These are phyloP conservation scores for Exaiptasia diaphana DNA, from an alignment of 64 coral and sea anemone species.

Conservation along the genomic window DNA sequence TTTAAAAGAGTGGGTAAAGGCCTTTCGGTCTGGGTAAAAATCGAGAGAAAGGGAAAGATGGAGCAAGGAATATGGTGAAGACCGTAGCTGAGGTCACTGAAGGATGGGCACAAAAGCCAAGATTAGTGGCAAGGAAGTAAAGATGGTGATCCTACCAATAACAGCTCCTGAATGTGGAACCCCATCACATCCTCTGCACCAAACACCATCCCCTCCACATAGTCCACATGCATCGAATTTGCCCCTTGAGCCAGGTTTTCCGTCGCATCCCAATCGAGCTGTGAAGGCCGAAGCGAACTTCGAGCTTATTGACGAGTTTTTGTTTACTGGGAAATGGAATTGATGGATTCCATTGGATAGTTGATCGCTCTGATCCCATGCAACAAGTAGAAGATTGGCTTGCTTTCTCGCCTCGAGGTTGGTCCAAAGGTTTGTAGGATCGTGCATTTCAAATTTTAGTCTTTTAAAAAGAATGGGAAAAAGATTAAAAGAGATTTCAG, in stretches of 20 bases:
- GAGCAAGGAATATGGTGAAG: no score
- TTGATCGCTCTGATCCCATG: conserved; percentile 60
- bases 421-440: conserved; percentile 29
- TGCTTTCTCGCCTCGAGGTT: conserved; percentile 9
- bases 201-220: conserved; percentile 54
- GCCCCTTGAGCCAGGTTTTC: conserved; percentile 37
- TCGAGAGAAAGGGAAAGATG: no score
- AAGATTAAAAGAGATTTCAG: background rate
- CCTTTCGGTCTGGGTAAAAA: no score
- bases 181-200: conserved; percentile 58
- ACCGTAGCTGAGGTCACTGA: no score
- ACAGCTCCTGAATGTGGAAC: conserved; percentile 30
- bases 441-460: conserved; percentile 52
- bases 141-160: conserved; percentile 54
- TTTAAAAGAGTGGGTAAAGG: no score
- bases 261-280: conserved; percentile 53
- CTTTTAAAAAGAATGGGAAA: background rate
- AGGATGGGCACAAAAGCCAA: no score
- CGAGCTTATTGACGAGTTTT: conserved; percentile 37
- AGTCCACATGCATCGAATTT: conserved; percentile 46
- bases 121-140: no score
- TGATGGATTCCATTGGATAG: conserved; percentile 21
- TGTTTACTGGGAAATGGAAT: conserved; percentile 13
- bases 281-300: conserved; percentile 30
- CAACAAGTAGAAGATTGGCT: conserved; percentile 21